Conservation (phyloP, 2,113 vertebrate species). For the Rhinopomastus cyanomelas region DNA sequence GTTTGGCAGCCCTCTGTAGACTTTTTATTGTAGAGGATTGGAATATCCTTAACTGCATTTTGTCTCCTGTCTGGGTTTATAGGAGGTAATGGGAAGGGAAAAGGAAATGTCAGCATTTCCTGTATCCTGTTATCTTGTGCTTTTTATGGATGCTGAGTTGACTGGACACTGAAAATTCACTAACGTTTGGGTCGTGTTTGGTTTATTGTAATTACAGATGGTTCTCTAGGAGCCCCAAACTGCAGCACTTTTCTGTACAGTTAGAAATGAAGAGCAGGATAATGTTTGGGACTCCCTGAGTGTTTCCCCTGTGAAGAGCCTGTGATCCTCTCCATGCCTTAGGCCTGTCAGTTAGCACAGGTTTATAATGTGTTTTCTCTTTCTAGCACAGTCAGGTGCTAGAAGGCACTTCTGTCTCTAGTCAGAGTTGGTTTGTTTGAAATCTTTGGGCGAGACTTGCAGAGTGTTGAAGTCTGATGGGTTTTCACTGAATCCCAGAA, state of each 20-base stretch:
- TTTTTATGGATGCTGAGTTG: constrained; percentile 34
- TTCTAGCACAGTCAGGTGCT: no score
- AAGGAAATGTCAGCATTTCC: constrained; percentile 66
- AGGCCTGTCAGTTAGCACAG: not conserved
- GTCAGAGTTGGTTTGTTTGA: not conserved
- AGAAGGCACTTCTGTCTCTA: not conserved
- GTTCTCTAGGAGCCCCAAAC: not conserved
- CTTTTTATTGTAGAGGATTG: no score
- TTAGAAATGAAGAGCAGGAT: not conserved
- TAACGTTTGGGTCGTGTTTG: not conserved
- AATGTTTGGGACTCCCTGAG: fast-evolving
- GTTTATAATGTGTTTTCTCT: not conserved
- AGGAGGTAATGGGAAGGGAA: constrained; percentile 30
- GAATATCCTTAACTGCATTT: not conserved
- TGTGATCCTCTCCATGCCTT: not conserved
- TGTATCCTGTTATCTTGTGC: constrained; percentile 67
- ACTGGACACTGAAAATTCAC: not conserved
- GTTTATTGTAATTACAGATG: not conserved
- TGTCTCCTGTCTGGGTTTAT: not conserved
- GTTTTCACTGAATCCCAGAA: not conserved
- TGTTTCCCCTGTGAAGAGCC: not conserved
- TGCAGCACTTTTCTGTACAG: not conserved
- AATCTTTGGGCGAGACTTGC: not conserved
- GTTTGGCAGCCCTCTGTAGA: not conserved
- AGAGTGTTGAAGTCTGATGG: not conserved